Conservation (phyloP, 2,113 vertebrate genomes). For the Fregetta grallaria region DNA sequence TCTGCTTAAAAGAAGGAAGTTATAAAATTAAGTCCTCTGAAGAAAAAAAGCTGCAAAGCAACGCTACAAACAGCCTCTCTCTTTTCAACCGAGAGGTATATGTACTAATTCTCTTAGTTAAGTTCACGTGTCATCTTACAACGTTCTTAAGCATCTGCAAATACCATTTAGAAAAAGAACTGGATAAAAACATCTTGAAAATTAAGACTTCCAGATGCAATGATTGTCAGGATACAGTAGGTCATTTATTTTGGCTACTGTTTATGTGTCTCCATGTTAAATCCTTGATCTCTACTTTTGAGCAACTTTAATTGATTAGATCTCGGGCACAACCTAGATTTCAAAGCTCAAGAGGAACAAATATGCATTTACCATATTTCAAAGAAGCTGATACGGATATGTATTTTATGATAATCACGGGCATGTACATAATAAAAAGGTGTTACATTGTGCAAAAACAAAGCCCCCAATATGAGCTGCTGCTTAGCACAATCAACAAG, state of each 20-base stretch:
- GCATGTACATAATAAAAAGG: not conserved
- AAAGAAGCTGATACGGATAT: not conserved
- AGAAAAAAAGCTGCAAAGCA: not conserved
- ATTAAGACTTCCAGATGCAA: not conserved
- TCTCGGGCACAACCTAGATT: not conserved
- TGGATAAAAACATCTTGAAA: constrained; percentile 13
- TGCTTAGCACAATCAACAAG: not conserved
- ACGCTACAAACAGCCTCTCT: not conserved
- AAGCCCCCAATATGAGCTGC: not conserved
- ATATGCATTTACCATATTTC: not conserved
- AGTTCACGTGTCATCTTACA: not conserved
- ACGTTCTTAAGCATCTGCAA: not conserved
- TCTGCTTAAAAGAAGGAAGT: not conserved
- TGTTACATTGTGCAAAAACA: not conserved
- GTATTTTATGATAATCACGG: accelerated
- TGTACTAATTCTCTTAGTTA: not conserved
- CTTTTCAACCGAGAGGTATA: not conserved
- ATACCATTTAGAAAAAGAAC: not conserved
- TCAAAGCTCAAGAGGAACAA: not conserved
- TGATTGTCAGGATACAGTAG: not conserved
- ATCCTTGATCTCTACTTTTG: not conserved
- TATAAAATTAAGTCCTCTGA: not conserved
- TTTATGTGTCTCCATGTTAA: not conserved
- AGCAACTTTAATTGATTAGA: not conserved
- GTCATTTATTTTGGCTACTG: not conserved